Evolutionary conservation across 1,140 invertebrate species (phyloP), one percentile per base, ranked within the genome.

Genomic region (Musca domestica): DNA sequence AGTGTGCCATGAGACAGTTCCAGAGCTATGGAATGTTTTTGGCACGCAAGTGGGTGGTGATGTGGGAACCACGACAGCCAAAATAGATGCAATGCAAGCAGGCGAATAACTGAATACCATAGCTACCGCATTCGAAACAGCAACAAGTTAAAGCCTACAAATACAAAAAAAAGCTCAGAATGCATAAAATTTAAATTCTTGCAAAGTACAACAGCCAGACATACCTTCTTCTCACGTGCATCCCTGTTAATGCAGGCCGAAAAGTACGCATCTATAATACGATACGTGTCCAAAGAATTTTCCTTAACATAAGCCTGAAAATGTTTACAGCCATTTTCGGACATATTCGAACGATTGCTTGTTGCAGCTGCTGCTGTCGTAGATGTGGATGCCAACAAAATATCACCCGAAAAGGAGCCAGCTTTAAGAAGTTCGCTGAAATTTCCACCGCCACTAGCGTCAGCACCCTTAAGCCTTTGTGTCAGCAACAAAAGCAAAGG

Each of bases 41-140:
- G 12, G 85, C 84, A 76, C 89, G 89, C 34, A 89, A 88, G 85
- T 97, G 95, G 64, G 94, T 90, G 74, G 93, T 90, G 72, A 96
- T 94, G 76, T 96, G 95, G 34, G 88, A 86, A 58, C 83, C 86
- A 72, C 93, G 92, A 80, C 95, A 98, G 20, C 92, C 95, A 83
- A 97, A 95, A 82, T 88, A 95, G 71, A 96, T 92, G 84, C 95
- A 98, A 71, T 94, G 90, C 23, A 97, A 83, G 82, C 95, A 98
- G 25, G 93, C 91, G 84, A 95, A 93, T 67, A 96, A 84, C 54
- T 92, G 87, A 47, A 90, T 88, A 49, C 89, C 89, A 71, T 88
- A 85, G 56, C 87, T 87, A 72, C 90, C 87, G 83, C 94, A 95
- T 63, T 88, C 88, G 22, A 81, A 81, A 70, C 80, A 81, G 58